Evolutionary conservation across 2,797 vertebrate species (phyloP), one percentile per base, ranked within the genome.

Genomic region (Dallia pectoralis): DNA sequence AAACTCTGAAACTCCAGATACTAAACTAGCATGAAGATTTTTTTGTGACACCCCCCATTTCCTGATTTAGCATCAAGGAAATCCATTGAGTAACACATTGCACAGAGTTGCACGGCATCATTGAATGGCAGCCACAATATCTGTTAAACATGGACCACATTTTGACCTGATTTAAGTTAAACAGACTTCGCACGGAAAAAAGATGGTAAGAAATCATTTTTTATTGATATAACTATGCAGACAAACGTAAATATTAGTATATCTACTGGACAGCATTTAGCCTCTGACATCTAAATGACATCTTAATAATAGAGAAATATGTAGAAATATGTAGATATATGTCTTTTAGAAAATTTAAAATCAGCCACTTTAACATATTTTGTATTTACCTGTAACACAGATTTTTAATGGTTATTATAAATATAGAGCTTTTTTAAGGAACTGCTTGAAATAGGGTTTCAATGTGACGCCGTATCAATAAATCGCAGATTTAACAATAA

Each of bases 191-290:
- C 64, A 32, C 82, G 56, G 61, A 22, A 70, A 79, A 44, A 82
- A 79, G 2, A 91, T 89, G 90, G 90, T 91, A 85, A 86, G 89
- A 68, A 7, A 59, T 44, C 16, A 70, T 1, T 69, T n/a, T 47
- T 32, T 64, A 64, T 64, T 64, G 30, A 33, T 18, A 15, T 30
- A 30, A 30, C 30, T 15, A 64, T 19, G 30, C 30, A 6, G 15
- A 64, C 30, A 64, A 64, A 64, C 7, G 32, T 25, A 6, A 40
- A 44, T 2, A 40, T 6, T 11, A 25, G 22, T 22, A 44, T 25
- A 44, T 3, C 65, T 44, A 25, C 44, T 67, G 40, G 8, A 65
- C 12, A 36, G 16, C 5, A 36, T 65, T 18, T n/a, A 27, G n/a
- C n/a, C 53, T 56, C 22, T 56, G 22, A 56, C n/a, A 56, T n/a